Evolutionary conservation across 2,888 invertebrate genomes (phyloP).

Genomic region (Oconnorella tubifera): DNA sequence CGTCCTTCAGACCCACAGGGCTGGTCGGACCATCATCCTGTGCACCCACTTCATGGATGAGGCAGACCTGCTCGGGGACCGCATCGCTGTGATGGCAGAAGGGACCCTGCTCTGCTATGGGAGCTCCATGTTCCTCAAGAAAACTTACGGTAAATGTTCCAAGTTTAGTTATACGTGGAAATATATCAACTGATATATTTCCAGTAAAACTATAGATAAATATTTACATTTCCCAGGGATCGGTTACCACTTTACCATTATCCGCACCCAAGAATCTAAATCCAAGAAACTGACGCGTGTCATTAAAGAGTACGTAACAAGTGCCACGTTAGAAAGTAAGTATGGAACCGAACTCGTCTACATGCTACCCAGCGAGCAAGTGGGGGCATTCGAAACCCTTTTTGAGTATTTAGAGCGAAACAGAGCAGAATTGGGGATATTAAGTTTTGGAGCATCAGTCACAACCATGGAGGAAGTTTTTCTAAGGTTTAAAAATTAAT

Average conservation of each 20-base stretch:
- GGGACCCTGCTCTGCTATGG: constrained; percentile 78
- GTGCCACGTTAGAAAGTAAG: constrained; percentile 61
- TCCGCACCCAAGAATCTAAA: constrained; percentile 61
- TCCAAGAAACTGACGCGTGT: constrained; percentile 61
- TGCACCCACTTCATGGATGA: constrained; percentile 83
- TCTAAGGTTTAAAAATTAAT: constrained; percentile 44
- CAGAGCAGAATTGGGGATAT: constrained; percentile 62
- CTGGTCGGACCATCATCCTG: constrained; percentile 72
- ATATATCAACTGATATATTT: background rate
- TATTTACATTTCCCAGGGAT: constrained; percentile 51
- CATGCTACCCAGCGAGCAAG: constrained; percentile 46
- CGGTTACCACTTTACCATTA: constrained; percentile 74
- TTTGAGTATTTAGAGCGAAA: constrained; percentile 46
- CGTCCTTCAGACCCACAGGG: constrained; percentile 64
- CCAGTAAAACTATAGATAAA: background rate
- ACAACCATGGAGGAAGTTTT: constrained; percentile 84
- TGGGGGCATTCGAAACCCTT: constrained; percentile 42
- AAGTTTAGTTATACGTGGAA: background rate
- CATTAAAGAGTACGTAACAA: constrained; percentile 66
- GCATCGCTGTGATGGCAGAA: constrained; percentile 81
- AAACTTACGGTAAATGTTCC: constrained; percentile 72
- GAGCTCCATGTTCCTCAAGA: constrained; percentile 70
- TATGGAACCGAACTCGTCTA: constrained; percentile 50
- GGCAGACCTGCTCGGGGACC: constrained; percentile 79
- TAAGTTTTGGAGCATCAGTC: constrained; percentile 77